A percentile compares a stretch with the other conserved stretches of the same genome.
Conservation (phyloP, 2,888 invertebrate species). For the Rhimphoctona megacephalus region DNA sequence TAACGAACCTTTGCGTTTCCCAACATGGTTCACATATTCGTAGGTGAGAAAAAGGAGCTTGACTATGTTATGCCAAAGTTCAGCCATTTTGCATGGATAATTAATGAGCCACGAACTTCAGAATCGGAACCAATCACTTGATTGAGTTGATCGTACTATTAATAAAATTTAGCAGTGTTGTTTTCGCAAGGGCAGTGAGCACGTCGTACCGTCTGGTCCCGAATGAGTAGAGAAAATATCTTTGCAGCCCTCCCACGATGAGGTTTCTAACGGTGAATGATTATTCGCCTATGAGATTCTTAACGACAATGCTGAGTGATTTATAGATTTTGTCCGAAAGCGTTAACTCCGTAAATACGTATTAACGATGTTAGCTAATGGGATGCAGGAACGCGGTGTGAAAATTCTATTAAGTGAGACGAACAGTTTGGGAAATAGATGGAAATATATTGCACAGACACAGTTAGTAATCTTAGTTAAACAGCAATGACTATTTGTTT, state of each 20-base stretch:
- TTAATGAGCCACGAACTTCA: slow-evolving; percentile 44
- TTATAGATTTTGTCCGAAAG: not conserved
- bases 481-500: not conserved
- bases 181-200: not conserved
- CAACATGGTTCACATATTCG: not conserved
- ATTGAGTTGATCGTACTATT: not conserved
- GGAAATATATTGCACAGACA: not conserved
- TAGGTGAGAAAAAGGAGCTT: not conserved
- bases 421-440: not conserved
- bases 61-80: not conserved
- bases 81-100: slow-evolving; percentile 13
- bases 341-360: slow-evolving; percentile 17
- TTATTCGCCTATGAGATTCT: slow-evolving; percentile 3
- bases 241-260: not conserved
- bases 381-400: not conserved
- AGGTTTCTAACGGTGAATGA: not conserved
- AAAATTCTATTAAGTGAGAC: not conserved
- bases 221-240: slow-evolving; percentile 2
- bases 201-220: not conserved
- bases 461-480: not conserved
- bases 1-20: slow-evolving; percentile 30
- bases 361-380: slow-evolving; percentile 47
- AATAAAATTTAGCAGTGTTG: not conserved
- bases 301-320: slow-evolving; percentile 4
- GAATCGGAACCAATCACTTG: not conserved